A percentile compares a stretch with the other conserved stretches of the same genome.
Conservation (phyloP, 2,113 vertebrate genomes). For the Glaucidium brasilianum region DNA sequence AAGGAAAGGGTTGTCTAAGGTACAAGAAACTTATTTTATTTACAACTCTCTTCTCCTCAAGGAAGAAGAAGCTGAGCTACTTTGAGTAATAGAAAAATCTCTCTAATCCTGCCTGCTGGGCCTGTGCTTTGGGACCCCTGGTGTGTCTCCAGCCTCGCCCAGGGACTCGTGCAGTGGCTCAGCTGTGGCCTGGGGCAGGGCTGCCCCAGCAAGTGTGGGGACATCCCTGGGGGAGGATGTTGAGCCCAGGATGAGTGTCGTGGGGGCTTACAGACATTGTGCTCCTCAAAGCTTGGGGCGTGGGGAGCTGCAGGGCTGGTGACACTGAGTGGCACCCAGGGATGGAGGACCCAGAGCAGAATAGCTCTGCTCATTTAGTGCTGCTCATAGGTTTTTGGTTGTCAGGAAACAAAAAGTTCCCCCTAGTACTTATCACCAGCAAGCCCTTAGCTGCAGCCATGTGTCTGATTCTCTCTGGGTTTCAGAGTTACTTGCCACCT, state of each 20-base stretch:
- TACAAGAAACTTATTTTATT: background rate
- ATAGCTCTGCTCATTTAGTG: too few relatives aligned
- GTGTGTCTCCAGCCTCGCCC: accelerated
- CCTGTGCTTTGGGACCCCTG: accelerated
- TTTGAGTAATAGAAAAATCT: background rate
- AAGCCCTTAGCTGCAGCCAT: background rate
- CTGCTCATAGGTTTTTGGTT: background rate
- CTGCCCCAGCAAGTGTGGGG: background rate
- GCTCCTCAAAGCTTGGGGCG: too few relatives aligned
- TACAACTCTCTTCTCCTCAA: background rate
- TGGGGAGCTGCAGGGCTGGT: background rate
- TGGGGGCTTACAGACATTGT: background rate
- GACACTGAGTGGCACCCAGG: accelerated
- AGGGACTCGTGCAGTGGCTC: accelerated
- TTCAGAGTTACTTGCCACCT: background rate
- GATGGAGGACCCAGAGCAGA: background rate
- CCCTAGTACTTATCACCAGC: background rate
- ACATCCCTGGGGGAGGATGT: accelerated
- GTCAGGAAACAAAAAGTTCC: accelerated
- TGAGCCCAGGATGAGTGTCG: background rate
- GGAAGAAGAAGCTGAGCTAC: background rate
- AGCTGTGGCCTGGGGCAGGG: background rate
- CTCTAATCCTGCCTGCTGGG: too few relatives aligned
- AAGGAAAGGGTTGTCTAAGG: background rate
- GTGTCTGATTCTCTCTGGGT: accelerated